A percentile compares a stretch with the other conserved stretches of the same genome.
Evolutionary conservation across 2,888 invertebrate genomes (phyloP).

Genomic region (Andrena bucephala): DNA sequence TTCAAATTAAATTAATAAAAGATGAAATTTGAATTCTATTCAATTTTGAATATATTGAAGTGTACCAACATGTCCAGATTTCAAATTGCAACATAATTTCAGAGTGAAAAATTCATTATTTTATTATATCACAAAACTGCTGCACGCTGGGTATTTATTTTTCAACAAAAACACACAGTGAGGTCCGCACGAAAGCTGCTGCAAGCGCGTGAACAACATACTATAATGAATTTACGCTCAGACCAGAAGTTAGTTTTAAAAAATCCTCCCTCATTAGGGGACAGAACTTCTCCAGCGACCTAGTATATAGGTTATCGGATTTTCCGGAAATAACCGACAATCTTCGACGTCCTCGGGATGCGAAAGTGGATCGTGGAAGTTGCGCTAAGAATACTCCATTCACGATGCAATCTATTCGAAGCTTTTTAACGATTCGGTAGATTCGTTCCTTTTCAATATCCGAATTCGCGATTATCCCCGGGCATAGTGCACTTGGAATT

Average conservation of each 20-base stretch:
- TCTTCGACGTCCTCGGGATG: slow-evolving; percentile 55
- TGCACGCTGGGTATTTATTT: too few relatives aligned
- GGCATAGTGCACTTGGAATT: slow-evolving; percentile 17
- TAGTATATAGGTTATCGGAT: slow-evolving; percentile 61
- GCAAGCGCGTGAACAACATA: background rate
- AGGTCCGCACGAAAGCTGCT: too few relatives aligned
- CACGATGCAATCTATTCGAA: slow-evolving; percentile 36
- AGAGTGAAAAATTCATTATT: too few relatives aligned
- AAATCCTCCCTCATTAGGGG: slow-evolving; percentile 32
- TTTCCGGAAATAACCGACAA: slow-evolving; percentile 56
- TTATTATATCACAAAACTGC: too few relatives aligned
- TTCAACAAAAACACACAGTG: too few relatives aligned
- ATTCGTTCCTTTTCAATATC: slow-evolving; percentile 27
- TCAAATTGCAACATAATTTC: too few relatives aligned
- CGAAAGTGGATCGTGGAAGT: slow-evolving; percentile 49
- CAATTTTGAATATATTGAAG: too few relatives aligned
- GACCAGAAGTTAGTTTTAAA: slow-evolving; percentile 27
- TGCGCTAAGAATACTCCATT: slow-evolving; percentile 52
- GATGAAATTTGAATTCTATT: too few relatives aligned
- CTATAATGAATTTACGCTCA: background rate
- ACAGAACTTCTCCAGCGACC: slow-evolving; percentile 40
- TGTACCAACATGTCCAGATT: too few relatives aligned
- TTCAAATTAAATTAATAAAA: too few relatives aligned
- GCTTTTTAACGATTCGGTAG: slow-evolving; percentile 5
- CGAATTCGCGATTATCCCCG: slow-evolving; percentile 26